phyloP scores from a whole-genome alignment of 2,888 invertebrate species.

The Drosophila quasianomalipes region DNA sequence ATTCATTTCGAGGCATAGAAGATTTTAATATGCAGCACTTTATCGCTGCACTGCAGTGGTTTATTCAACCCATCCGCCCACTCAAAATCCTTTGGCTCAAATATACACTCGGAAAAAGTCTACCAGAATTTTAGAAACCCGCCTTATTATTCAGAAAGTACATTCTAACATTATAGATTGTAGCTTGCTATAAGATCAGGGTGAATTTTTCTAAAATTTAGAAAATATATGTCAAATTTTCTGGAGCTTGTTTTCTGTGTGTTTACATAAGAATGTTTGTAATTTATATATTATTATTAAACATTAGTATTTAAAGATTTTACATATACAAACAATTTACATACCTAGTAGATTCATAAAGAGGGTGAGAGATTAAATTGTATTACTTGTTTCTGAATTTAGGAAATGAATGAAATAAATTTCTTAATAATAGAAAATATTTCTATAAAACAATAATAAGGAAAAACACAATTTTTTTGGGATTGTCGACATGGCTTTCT shows the following conservation, averaged over 20 bases:
- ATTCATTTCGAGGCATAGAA: slow-evolving; percentile 74
- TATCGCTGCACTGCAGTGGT: slow-evolving; percentile 62
- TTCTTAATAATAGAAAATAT: no score
- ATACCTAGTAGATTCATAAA: no score
- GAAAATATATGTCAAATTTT: neutral
- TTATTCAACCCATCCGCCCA: slow-evolving; percentile 7
- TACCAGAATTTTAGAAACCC: neutral
- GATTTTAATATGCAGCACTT: slow-evolving; percentile 67
- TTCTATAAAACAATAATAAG: no score
- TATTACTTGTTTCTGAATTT: no score
- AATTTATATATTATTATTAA: neutral
- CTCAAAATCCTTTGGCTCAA: slow-evolving; percentile 25
- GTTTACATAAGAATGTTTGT: neutral
- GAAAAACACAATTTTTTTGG: no score
- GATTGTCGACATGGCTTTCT: no score
- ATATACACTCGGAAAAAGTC: slow-evolving; percentile 45
- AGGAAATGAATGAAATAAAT: no score
- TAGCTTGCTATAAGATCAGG: neutral
- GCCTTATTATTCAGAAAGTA: neutral
- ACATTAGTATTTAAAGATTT: neutral
- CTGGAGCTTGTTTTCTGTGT: neutral
- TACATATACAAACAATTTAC: neutral
- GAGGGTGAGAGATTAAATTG: no score
- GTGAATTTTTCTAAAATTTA: no score
- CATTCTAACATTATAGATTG: neutral